phyloP scores from a whole-genome alignment of 2,113 vertebrate species.

The Dasyprocta punctata region DNA sequence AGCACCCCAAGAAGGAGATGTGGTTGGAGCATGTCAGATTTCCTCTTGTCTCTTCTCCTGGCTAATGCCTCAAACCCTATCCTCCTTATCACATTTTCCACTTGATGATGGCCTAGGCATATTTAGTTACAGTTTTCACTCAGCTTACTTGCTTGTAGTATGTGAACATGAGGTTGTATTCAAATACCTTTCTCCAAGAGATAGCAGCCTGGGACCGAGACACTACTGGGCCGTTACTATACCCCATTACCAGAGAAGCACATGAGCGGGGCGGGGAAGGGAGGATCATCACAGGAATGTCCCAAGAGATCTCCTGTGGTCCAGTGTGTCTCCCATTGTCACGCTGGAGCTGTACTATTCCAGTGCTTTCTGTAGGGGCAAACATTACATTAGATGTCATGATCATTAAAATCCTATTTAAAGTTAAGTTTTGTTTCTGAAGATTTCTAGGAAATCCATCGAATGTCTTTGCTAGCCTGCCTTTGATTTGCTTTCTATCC shows the following conservation, averaged over 20 bases:
- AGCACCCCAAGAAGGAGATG: background rate
- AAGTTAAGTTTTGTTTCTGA: conserved; percentile 52
- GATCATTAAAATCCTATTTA: conserved; percentile 64
- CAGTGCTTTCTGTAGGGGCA: conserved; percentile 48
- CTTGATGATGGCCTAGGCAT: conserved; percentile 37
- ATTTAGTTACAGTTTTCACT: conserved; percentile 58
- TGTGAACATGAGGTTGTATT: conserved; percentile 33
- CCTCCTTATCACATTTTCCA: conserved; percentile 45
- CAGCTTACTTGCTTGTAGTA: conserved; percentile 42
- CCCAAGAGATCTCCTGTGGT: conserved; percentile 26
- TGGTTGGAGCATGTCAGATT: background rate
- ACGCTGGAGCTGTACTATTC: background rate
- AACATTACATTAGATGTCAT: background rate
- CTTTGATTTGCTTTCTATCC: conserved; percentile 56
- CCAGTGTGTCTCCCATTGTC: conserved; percentile 37
- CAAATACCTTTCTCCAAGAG: conserved; percentile 57
- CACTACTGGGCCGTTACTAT: conserved; percentile 40
- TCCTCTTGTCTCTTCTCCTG: background rate
- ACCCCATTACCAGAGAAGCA: conserved; percentile 52
- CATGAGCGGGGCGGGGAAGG: background rate
- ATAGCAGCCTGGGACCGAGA: conserved; percentile 30
- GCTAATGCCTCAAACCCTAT: conserved; percentile 6
- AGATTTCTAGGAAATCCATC: conserved; percentile 61
- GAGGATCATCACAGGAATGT: conserved; percentile 29
- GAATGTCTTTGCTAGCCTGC: conserved; percentile 27